Evolutionary conservation across 2,888 invertebrate genomes (phyloP), one percentile per base, ranked within the genome.

Genomic region (Mesochorus sp.): DNA sequence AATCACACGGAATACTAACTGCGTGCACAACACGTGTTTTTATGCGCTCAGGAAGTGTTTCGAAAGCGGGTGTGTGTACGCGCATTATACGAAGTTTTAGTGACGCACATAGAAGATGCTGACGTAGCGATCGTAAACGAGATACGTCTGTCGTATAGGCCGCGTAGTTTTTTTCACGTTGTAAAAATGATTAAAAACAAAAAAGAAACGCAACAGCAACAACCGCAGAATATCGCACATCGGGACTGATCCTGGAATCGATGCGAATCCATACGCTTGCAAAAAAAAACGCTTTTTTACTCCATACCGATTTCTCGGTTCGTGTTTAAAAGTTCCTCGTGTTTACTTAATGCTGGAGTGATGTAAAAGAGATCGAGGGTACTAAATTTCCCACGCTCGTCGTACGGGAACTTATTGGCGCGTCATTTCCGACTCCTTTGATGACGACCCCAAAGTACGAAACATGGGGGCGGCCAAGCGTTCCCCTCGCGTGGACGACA

Each of bases 401-500:
- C 14, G 57, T 53, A 3, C 39, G 39, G 39, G 47, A 68, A 68
- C 68, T 68, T 57, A 68, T 68, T 68, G 68, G 68, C 66, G 75
- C 80, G 78, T 79, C 80, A 81, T 76, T 80, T 79, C 72, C 80
- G 76, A 79, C 71, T 79, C 57, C 66, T 78, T 70, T 70, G 70
- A 70, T 67, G 74, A 53, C 53, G 53, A 44, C 51, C 17, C 31
- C 51, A 72, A 70, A 68, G 57, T 78, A 39, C 47, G 51, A 49
- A 64, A n/a, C n/a, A n/a, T 62, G 62, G 71, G 59, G 78, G 78
- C 67, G 71, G 47, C 44, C 28, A 55, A 51, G 75, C 67, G 59
- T 72, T 79, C 79, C 74, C 78, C 61, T 80, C 78, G 80, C 80
- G 80, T 80, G 81, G 73, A 81, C 53, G 81, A 81, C 81, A 81